Evolutionary conservation across 1,140 invertebrate species (phyloP).

Genomic region (Forficula auricularia): DNA sequence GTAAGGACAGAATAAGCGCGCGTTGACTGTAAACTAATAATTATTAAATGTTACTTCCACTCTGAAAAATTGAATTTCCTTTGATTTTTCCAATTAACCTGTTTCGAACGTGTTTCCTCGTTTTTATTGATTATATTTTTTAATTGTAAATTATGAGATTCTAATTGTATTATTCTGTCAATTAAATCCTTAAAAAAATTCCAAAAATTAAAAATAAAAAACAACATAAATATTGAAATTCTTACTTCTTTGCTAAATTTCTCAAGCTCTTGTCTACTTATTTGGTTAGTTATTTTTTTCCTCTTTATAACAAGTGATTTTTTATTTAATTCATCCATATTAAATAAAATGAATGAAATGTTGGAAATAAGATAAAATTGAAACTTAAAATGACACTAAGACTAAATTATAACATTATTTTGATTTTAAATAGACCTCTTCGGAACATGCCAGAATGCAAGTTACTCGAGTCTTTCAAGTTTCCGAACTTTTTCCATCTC

Average conservation of each 20-base stretch:
- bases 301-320: too few species aligned
- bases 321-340: too few species aligned
- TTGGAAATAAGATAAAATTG: too few species aligned
- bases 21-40: too few species aligned
- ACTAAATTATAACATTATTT: too few species aligned
- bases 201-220: background rate
- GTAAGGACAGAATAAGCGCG: too few species aligned
- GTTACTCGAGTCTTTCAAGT: too few species aligned
- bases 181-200: slow-evolving; percentile 32
- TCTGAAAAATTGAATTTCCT: slow-evolving; percentile 40
- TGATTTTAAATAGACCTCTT: too few species aligned
- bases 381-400: too few species aligned
- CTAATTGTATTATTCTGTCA: slow-evolving; percentile 37
- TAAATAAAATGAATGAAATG: too few species aligned
- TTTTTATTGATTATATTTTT: slow-evolving; percentile 38
- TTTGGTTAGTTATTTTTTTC: background rate
- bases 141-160: slow-evolving; percentile 42
- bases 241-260: slow-evolving; percentile 1
- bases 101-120: slow-evolving; percentile 19
- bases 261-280: background rate
- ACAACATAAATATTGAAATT: background rate
- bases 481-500: too few species aligned
- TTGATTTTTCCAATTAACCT: slow-evolving; percentile 16
- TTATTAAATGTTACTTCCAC: slow-evolving; percentile 23
- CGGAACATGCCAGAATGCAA: too few species aligned